Evolutionary conservation across 2,113 vertebrate species (phyloP).

Genomic region (Leucopsar rothschildi): DNA sequence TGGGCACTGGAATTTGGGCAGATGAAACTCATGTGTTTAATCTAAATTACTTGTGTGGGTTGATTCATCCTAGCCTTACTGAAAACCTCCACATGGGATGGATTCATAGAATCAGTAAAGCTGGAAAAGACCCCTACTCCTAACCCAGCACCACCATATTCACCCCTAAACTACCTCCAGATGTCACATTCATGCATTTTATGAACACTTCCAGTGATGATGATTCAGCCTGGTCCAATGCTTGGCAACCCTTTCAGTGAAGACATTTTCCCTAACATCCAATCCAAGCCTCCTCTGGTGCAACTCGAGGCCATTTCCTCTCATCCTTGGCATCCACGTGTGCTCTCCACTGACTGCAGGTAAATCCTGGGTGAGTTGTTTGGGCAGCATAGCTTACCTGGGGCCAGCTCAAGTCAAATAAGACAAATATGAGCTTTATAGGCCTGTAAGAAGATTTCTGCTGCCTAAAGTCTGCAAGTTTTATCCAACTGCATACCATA

Average conservation of each 20-base stretch:
- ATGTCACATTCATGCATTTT: not conserved
- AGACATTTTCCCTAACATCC: not conserved
- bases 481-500: not conserved
- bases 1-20: accelerated
- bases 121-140: not conserved
- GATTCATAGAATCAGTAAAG: not conserved
- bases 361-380: not conserved
- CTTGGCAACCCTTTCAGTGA: not conserved
- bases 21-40: not conserved
- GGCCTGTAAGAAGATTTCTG: not conserved
- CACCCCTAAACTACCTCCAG: not conserved
- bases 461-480: not conserved
- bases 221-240: not conserved
- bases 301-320: not conserved
- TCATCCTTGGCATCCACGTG: not conserved
- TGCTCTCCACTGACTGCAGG: not conserved
- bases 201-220: not conserved
- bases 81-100: not conserved
- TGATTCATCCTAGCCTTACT: not conserved
- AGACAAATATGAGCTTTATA: not conserved
- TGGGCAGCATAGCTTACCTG: not conserved
- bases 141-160: not conserved
- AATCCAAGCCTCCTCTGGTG: not conserved
- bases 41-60: not conserved
- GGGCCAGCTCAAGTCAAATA: not conserved